Base-by-base conservation (phyloP, 2,888 invertebrate species). In the Pecten maximus region DNA sequence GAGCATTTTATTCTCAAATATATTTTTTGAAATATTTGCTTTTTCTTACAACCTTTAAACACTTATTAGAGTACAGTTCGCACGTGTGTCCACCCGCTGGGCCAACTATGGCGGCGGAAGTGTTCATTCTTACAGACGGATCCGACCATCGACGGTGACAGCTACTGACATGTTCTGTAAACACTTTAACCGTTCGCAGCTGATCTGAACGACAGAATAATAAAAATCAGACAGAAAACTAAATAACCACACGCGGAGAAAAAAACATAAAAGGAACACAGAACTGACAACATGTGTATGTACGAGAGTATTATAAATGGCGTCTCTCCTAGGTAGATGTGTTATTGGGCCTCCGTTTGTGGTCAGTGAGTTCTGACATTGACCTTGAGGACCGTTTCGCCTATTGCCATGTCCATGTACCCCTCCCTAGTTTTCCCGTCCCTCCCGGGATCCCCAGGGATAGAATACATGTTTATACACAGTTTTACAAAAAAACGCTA, bases 221-320 rank as follows among this genome's bases (percentile, higher is more conserved):
- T 74, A 74, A 74, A 74, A 74, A 74, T 74, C 74, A 74, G 74
- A 74, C 74, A 74, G 74, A 74, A 74, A 74, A 74, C 74, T 35
- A 74, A 74, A 74, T 74, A 74, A 74, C 74, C 74, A 35, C 74
- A 74, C 74, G 74, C 74, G 74, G 74, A 74, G 74, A 74, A 35
- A 74, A 50, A 74, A 74, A 74, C 74, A 35, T 74, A 74, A 74
- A 74, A 74, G 35, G 35, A 35, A 74, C 74, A 74, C 74, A 35
- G 74, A 74, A 35, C 74, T 74, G 74, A 74, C 74, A 74, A 74
- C 74, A 74, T 35, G 74, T 74, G 74, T 74, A 74, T 8, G 74
- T 74, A 74, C 74, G 35, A 35, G 74, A 23, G 0, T 35, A 2
- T 74, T 12, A 28, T 28, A 74, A 74, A 74, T 74, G 2, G 74